Conservation (phyloP, 2,113 vertebrate species). For the Corynorhinus townsendii region DNA sequence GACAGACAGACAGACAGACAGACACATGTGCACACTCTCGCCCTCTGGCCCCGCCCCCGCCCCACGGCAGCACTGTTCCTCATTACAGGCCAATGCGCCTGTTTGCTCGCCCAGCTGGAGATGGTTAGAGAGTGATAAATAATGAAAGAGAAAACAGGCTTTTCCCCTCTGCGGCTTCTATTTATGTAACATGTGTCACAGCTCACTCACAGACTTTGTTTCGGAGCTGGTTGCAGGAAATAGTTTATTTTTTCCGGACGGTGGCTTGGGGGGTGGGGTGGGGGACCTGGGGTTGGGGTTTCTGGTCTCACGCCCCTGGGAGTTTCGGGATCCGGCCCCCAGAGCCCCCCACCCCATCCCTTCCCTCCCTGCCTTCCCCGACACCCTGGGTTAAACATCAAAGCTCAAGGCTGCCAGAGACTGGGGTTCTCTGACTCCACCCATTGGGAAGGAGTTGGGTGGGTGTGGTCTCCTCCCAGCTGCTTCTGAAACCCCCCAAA, state of each 20-base stretch:
- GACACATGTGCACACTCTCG: not conserved
- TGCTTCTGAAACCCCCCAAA: slow-evolving; percentile 20
- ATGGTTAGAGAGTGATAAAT: slow-evolving; percentile 90
- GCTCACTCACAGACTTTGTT: slow-evolving; percentile 80
- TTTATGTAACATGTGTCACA: slow-evolving; percentile 87
- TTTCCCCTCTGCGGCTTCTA: slow-evolving; percentile 87
- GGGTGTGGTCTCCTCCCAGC: not conserved
- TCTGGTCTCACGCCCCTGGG: slow-evolving; percentile 60
- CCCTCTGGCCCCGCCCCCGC: slow-evolving; percentile 32
- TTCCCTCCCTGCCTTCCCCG: not conserved
- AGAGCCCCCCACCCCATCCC: not conserved
- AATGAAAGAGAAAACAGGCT: slow-evolving; percentile 90
- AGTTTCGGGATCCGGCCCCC: slow-evolving; percentile 47
- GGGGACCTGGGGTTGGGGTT: slow-evolving; percentile 43
- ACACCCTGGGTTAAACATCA: not conserved
- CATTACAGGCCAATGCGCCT: slow-evolving; percentile 89
- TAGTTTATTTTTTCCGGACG: slow-evolving; percentile 82
- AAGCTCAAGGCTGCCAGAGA: not conserved
- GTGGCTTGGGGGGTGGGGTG: slow-evolving; percentile 52
- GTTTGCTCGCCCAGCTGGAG: slow-evolving; percentile 95
- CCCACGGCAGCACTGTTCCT: slow-evolving; percentile 63
- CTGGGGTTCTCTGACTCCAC: not conserved
- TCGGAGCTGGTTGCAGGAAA: slow-evolving; percentile 79
- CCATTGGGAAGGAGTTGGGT: not conserved
- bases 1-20: not conserved